Conservation (phyloP, 2,113 vertebrate genomes). For the Etia nguti region DNA sequence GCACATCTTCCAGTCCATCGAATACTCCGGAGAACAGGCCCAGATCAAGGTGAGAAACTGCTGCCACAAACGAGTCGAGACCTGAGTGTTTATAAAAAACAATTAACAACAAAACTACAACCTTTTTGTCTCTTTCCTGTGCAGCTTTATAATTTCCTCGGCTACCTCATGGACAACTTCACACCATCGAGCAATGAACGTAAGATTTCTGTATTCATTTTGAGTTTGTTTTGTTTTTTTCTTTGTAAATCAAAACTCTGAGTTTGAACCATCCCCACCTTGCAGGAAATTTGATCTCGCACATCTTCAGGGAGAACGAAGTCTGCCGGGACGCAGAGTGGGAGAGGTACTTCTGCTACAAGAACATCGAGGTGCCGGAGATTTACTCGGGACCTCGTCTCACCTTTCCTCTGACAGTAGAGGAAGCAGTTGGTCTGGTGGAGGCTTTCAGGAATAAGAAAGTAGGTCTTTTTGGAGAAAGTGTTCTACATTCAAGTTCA, state of each 20-base stretch:
- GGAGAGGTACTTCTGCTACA: constrained; percentile 78
- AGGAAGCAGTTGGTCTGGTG: constrained; percentile 80
- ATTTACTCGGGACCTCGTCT: constrained; percentile 84
- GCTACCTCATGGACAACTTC: constrained; percentile 89
- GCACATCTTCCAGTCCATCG: constrained; percentile 94
- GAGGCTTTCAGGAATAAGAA: constrained; percentile 92
- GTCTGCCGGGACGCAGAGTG: constrained; percentile 72
- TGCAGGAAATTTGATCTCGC: constrained; percentile 85
- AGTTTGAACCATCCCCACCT: background rate
- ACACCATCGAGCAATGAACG: constrained; percentile 82
- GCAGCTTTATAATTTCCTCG: constrained; percentile 93
- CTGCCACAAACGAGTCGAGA: background rate
- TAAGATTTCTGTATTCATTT: constrained; percentile 61
- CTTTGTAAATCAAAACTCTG: background rate
- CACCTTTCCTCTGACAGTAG: constrained; percentile 83
- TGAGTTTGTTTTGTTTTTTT: accelerated
- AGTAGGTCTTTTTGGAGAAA: constrained; percentile 66
- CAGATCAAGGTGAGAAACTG: constrained; percentile 82
- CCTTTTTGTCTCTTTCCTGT: background rate
- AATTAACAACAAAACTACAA: background rate
- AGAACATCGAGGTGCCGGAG: constrained; percentile 80
- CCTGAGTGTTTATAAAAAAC: background rate
- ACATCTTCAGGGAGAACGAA: constrained; percentile 83
- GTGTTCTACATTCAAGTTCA: background rate
- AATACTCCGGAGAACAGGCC: constrained; percentile 89